phyloP scores from a whole-genome alignment of 2,113 vertebrate genomes.

The Pungitius pungitius region DNA sequence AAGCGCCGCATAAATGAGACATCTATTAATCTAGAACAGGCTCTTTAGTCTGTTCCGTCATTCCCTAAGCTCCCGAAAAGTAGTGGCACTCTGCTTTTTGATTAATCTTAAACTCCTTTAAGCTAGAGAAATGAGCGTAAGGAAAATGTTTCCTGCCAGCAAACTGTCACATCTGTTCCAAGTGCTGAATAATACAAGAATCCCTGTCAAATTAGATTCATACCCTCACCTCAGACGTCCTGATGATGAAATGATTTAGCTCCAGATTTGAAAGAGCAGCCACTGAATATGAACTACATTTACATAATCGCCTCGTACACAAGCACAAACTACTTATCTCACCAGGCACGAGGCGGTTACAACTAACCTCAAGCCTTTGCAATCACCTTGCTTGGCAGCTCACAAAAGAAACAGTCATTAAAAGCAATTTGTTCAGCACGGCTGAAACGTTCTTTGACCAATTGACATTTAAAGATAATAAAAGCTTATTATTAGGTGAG shows the following conservation, averaged over 20 bases:
- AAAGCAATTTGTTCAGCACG: conserved; percentile 4
- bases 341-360: background rate
- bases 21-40: background rate
- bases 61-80: conserved; percentile 2
- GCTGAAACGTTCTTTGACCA: conserved; percentile 14
- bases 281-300: background rate
- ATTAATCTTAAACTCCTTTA: conserved; percentile 6
- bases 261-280: background rate
- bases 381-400: conserved; percentile 11
- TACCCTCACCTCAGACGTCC: conserved; percentile 1
- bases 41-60: background rate
- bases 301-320: conserved; percentile 45
- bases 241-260: conserved; percentile 21
- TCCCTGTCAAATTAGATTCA: conserved; percentile 17
- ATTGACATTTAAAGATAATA: conserved; percentile 14
- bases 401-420: background rate
- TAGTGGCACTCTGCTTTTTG: background rate
- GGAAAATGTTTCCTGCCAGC: conserved; percentile 23
- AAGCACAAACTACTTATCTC: conserved; percentile 6
- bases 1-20: background rate
- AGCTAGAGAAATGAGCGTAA: background rate
- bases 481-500: conserved; percentile 11
- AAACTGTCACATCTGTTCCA: conserved; percentile 32
- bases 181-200: conserved; percentile 17
- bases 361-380: background rate